These are phyloP conservation scores for Miniopterus natalensis DNA, from an alignment of 2,113 vertebrate genomes.

Conservation along the genomic window DNA sequence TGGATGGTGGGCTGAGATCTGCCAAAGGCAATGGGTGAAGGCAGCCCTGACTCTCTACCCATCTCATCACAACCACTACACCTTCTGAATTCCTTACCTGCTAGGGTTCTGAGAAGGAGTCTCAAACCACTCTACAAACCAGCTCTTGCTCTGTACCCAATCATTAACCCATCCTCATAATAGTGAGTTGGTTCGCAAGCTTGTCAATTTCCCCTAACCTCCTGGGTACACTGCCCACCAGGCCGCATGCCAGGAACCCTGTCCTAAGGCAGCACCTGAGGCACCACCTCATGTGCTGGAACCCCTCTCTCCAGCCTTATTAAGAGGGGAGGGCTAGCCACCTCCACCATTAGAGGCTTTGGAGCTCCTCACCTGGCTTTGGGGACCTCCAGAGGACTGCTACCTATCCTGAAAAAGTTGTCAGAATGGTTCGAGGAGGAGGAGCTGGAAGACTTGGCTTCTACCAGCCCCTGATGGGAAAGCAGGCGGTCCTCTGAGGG, in stretches of 20 bases:
- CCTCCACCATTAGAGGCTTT: not conserved
- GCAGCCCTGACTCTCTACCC: not conserved
- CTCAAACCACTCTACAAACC: not conserved
- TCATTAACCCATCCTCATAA: not conserved
- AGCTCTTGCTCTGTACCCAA: not conserved
- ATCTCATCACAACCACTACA: not conserved
- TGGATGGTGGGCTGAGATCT: not conserved
- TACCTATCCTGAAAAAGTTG: slow-evolving; percentile 91
- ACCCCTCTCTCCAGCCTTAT: not conserved
- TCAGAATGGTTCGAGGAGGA: slow-evolving; percentile 98
- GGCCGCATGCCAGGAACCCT: not conserved
- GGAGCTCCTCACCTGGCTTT: slow-evolving; percentile 91
- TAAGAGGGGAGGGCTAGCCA: not conserved
- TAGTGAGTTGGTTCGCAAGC: not conserved
- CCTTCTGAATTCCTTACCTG: not conserved
- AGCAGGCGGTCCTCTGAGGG: slow-evolving; percentile 90
- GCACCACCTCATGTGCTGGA: not conserved
- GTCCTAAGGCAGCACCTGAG: not conserved
- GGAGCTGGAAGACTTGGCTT: slow-evolving; percentile 95
- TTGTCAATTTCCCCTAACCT: not conserved
- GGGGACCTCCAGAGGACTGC: slow-evolving; percentile 97
- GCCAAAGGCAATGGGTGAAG: not conserved
- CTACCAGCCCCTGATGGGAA: slow-evolving; percentile 85
- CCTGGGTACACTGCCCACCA: not conserved
- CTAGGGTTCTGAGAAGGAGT: not conserved